Evolutionary conservation across 2,797 vertebrate species (phyloP).

Genomic region (Gephyroberyx darwinii): DNA sequence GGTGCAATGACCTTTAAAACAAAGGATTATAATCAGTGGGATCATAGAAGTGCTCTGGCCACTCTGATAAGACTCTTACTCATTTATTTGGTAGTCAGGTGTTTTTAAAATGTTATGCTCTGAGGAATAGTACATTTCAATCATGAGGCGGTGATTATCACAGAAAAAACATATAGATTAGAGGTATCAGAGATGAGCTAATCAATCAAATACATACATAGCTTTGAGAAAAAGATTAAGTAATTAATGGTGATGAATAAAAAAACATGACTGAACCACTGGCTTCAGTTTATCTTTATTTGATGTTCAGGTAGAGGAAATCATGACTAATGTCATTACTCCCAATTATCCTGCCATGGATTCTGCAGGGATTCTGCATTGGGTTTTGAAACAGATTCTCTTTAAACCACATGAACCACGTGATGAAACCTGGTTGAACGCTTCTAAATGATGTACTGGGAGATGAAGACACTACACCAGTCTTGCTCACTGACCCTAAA

Average conservation of each 20-base stretch:
- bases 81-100: constrained; percentile 60
- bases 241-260: constrained; percentile 53
- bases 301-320: constrained; percentile 48
- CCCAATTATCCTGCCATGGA: constrained; percentile 56
- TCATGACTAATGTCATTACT: constrained; percentile 36
- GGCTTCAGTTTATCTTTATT: constrained; percentile 43
- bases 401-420: constrained; percentile 68
- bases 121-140: constrained; percentile 65
- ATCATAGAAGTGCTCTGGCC: constrained; percentile 46
- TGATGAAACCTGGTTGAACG: constrained; percentile 73
- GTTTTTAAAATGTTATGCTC: constrained; percentile 59
- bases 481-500: constrained; percentile 66
- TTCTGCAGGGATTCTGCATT: constrained; percentile 33
- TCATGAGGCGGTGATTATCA: constrained; percentile 52
- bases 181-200: constrained; percentile 28
- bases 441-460: constrained; percentile 73
- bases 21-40: constrained; percentile 63
- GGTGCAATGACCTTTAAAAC: constrained; percentile 71
- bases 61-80: constrained; percentile 49
- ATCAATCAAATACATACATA: constrained; percentile 32
- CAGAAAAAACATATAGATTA: constrained; percentile 31
- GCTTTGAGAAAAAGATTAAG: constrained; percentile 59
- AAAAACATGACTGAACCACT: background rate
- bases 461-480: constrained; percentile 54
- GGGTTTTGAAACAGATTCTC: constrained; percentile 37